These are phyloP conservation scores for Mya arenaria DNA, from an alignment of 1,140 invertebrate species.

Conservation along the genomic window DNA sequence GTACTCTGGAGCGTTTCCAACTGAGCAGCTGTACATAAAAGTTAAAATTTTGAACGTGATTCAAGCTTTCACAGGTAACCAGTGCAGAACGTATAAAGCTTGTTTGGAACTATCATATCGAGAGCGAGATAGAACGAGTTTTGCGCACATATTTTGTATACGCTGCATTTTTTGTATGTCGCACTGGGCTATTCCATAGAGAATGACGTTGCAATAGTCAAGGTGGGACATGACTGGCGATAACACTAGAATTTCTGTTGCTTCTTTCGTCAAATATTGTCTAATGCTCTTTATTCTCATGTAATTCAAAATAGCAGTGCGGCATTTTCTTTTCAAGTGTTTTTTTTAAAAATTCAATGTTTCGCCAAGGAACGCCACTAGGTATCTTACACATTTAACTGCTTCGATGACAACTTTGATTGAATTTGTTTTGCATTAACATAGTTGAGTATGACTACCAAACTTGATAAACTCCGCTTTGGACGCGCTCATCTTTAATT, in stretches of 20 bases:
- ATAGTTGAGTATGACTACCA: not conserved
- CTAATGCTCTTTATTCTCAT: not conserved
- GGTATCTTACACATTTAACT: not conserved
- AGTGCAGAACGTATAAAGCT: conserved; percentile 1
- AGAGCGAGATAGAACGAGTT: not conserved
- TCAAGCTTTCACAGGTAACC: conserved; percentile 6
- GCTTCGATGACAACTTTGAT: not conserved
- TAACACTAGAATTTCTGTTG: not conserved
- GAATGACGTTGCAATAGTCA: conserved; percentile 8
- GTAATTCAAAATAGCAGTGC: not conserved
- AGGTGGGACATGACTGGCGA: conserved; percentile 3
- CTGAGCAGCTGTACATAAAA: not conserved
- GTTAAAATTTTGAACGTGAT: not conserved
- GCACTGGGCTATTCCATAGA: not conserved
- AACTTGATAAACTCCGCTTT: not conserved
- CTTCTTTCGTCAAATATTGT: not conserved
- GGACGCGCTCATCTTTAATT: not conserved
- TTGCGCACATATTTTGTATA: conserved; percentile 1
- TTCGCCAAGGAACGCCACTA: not conserved
- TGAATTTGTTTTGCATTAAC: not conserved
- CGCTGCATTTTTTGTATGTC: not conserved
- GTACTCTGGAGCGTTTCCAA: not conserved
- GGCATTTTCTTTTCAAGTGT: not conserved
- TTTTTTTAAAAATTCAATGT: conserved; percentile 12
- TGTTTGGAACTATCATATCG: not conserved